Percentiles rank a stretch among this genome's conserved stretches.
Conservation (phyloP, 2,888 invertebrate species). For the Phaonia tiefii region DNA sequence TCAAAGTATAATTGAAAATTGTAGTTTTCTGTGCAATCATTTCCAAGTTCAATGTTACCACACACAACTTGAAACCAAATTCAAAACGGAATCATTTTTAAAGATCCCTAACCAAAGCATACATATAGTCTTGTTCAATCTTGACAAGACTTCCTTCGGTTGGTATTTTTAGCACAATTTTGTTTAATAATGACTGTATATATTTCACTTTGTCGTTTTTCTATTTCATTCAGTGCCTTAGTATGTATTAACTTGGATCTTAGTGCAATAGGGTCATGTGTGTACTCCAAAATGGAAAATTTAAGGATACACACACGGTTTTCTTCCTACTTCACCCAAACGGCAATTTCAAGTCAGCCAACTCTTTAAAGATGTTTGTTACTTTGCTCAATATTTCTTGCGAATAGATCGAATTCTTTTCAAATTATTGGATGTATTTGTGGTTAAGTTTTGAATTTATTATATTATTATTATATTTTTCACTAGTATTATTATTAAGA, state of each 20-base stretch:
- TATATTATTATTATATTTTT: too few relatives aligned
- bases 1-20: slow-evolving; percentile 4
- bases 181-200: neutral
- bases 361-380: too few relatives aligned
- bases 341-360: too few relatives aligned
- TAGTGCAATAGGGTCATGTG: slow-evolving; percentile 57
- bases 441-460: too few relatives aligned
- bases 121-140: neutral
- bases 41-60: slow-evolving; percentile 62
- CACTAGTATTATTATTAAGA: neutral
- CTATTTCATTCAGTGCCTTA: too few relatives aligned
- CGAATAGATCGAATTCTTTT: too few relatives aligned
- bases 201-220: neutral
- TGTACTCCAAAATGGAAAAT: slow-evolving; percentile 32
- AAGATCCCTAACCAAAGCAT: neutral
- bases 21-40: neutral
- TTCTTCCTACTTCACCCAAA: slow-evolving; percentile 1
- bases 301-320: slow-evolving; percentile 63
- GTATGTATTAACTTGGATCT: slow-evolving; percentile 35
- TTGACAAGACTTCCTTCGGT: neutral
- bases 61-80: neutral
- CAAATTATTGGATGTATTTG: too few relatives aligned
- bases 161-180: slow-evolving; percentile 1
- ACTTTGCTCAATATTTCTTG: too few relatives aligned
- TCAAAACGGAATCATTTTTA: neutral